phyloP scores from a whole-genome alignment of 2,797 vertebrate species.

The Pangasius mekongensis region DNA sequence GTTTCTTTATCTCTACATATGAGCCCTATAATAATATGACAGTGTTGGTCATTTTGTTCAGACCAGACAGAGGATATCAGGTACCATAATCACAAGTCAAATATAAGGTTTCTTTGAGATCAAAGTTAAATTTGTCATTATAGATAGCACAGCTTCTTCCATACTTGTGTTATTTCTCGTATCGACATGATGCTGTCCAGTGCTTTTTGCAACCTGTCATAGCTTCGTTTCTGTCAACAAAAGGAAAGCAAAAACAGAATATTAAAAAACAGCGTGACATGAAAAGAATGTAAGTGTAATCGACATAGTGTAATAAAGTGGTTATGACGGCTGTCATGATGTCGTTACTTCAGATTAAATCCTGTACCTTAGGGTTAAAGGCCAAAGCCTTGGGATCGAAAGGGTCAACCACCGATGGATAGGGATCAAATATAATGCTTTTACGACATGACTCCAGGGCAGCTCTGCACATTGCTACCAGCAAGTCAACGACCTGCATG shows the following conservation, averaged over 20 bases:
- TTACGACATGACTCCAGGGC: slow-evolving; percentile 97
- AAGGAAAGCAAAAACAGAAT: slow-evolving; percentile 5
- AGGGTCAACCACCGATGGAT: slow-evolving; percentile 97
- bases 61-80: background rate
- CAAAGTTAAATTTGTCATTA: background rate
- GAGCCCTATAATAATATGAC: slow-evolving; percentile 79
- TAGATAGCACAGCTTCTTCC: background rate
- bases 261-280: background rate
- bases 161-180: slow-evolving; percentile 92
- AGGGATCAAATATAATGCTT: slow-evolving; percentile 99
- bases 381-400: slow-evolving; percentile 97
- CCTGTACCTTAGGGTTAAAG: slow-evolving; percentile 99
- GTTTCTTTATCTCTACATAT: slow-evolving; percentile 93
- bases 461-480: slow-evolving; percentile 97
- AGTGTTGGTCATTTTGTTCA: background rate
- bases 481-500: slow-evolving; percentile 90
- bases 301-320: background rate
- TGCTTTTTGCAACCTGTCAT: slow-evolving; percentile 89
- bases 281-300: background rate
- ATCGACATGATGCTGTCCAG: slow-evolving; percentile 91
- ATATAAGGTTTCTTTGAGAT: background rate
- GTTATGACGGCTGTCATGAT: slow-evolving; percentile 61
- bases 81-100: background rate
- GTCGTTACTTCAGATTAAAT: slow-evolving; percentile 89
- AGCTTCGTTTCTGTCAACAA: slow-evolving; percentile 87